Base-by-base conservation (phyloP, 2,113 vertebrate genomes). In the Chionodraco myersi region DNA sequence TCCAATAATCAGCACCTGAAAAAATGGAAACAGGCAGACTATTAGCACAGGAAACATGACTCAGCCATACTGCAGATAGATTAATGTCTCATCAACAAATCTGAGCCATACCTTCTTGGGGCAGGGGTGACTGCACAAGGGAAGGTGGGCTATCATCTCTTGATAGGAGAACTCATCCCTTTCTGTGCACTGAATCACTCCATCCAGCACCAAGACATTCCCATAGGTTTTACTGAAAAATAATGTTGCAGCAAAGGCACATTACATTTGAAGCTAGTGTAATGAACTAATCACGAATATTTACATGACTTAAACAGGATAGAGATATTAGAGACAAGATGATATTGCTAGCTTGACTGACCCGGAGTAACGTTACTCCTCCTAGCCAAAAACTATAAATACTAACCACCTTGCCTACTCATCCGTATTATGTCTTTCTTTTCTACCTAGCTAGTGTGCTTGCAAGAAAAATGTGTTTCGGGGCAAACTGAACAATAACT, bases 91-190 rank as follows among this genome's bases (percentile, higher is more conserved):
- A 15, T 2, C 2, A 53, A 62, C 1, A 66, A 0, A 10, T 44
- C 8, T 15, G 1, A 59, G 1, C 0, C 0, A 18, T 94, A 99
- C 98, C 96, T 99, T 98, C 64, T 96, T 96, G 4, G 98, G 98
- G 58, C 95, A 95, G 12, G 97, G 97, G 79, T 99, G 98, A 92
- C 96, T 97, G 94, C 95, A 98, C 52, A 99, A 88, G 0, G 98
- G 97, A 53, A 99, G 95, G 93, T 98, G 97, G 75, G 97, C 98
- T 6, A 99, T 99, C 98, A 98, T 99, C 92, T 99, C 98, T 72
- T 99, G 98, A 91, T 99, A 99, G 56, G 98, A 97, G 90, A 99
- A 99, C 89, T 99, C 98, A 59, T 99, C 98, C 21, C 98, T 94
- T 91, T 99, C 98, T 0, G 98, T 99, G 93, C 98, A 99, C 86